Percentiles rank a stretch among this genome's conserved stretches.
phyloP scores from a whole-genome alignment of 1,140 invertebrate species.

The Metopolophium dirhodum region DNA sequence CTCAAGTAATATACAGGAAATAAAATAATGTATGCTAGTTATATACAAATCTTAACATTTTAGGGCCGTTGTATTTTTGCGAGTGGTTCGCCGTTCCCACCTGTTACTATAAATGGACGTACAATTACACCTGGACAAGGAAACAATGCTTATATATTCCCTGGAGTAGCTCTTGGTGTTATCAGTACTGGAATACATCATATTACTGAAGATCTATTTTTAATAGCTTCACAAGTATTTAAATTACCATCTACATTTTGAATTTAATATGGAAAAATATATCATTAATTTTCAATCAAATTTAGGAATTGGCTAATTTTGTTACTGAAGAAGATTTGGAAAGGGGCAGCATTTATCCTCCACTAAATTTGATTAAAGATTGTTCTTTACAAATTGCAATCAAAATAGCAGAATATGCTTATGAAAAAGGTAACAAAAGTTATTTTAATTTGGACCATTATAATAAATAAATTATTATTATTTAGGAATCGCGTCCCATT shows the following conservation, averaged over 20 bases:
- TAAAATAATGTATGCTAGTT: not conserved
- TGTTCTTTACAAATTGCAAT: conserved; percentile 77
- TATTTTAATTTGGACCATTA: not conserved
- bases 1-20: conserved; percentile 71
- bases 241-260: not conserved
- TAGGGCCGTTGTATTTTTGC: conserved; percentile 89
- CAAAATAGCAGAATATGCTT: conserved; percentile 74
- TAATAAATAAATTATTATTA: conserved; percentile 48
- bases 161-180: conserved; percentile 89
- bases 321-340: conserved; percentile 75
- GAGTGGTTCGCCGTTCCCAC: conserved; percentile 89
- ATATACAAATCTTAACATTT: not conserved
- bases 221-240: conserved; percentile 78
- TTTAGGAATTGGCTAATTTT: conserved; percentile 74
- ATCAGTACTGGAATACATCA: conserved; percentile 85
- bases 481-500: conserved; percentile 81
- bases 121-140: conserved; percentile 90
- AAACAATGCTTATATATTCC: conserved; percentile 97
- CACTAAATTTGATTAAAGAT: conserved; percentile 74
- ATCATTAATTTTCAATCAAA: not conserved
- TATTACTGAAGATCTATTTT: conserved; percentile 88
- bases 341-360: conserved; percentile 78
- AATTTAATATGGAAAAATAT: not conserved
- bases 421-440: conserved; percentile 66
- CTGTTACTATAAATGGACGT: conserved; percentile 78